Evolutionary conservation across 2,797 vertebrate genomes (phyloP).

Genomic region (Carapus acus): DNA sequence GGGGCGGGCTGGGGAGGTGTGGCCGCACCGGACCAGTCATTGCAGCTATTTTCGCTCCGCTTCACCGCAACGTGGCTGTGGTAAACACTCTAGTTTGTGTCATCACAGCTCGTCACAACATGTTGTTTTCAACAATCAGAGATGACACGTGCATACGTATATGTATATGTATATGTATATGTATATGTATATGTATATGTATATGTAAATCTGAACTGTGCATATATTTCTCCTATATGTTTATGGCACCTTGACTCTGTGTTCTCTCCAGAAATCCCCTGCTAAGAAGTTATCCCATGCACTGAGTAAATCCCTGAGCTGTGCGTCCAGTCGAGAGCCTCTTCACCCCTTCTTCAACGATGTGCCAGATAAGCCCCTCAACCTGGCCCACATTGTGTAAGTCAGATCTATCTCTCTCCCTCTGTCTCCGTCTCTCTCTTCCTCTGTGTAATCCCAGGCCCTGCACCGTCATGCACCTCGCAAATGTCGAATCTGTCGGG

Average conservation of each 20-base stretch:
- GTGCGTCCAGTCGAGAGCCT: constrained; percentile 92
- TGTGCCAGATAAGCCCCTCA: constrained; percentile 92
- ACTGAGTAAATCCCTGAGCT: constrained; percentile 98
- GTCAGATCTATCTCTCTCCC: constrained; percentile 58
- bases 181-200: no score
- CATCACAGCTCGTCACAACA: background rate
- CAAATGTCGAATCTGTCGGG: background rate
- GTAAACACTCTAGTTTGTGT: constrained; percentile 21
- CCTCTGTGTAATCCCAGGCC: background rate
- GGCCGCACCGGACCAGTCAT: constrained; percentile 51
- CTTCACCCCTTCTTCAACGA: constrained; percentile 92
- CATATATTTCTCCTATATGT: no score
- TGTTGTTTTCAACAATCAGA: no score
- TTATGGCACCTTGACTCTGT: constrained; percentile 7
- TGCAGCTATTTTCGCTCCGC: constrained; percentile 43
- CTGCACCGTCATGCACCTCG: background rate
- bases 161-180: no score
- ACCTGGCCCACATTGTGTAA: constrained; percentile 96
- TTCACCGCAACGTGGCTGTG: constrained; percentile 33
- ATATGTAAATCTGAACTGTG: no score
- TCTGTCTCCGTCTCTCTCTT: no score
- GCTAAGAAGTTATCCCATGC: constrained; percentile 97
- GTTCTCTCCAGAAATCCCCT: constrained; percentile 88
- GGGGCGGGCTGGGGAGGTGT: constrained; percentile 50
- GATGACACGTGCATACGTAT: no score